phyloP scores from a whole-genome alignment of 2,113 vertebrate genomes.

The Daphoenositta chrysoptera region DNA sequence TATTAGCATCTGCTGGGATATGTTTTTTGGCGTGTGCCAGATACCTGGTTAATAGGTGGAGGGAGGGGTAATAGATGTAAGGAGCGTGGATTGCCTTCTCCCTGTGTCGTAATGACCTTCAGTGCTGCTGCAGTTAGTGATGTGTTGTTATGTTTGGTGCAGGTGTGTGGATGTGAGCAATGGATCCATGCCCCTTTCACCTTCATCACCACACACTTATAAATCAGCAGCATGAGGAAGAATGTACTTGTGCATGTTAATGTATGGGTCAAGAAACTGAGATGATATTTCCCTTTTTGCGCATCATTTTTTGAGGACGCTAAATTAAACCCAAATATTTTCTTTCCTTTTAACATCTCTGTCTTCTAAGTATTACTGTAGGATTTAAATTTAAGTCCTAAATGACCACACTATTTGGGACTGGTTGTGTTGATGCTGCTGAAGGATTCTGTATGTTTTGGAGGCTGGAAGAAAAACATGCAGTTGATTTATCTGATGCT shows the following conservation, averaged over 20 bases:
- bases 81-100: background rate
- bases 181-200: background rate
- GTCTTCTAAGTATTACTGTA: background rate
- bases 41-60: background rate
- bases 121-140: accelerated
- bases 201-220: background rate
- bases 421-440: background rate
- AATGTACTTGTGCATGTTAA: background rate
- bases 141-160: background rate
- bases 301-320: background rate
- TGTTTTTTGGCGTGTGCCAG: background rate
- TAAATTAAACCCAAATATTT: background rate
- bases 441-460: background rate
- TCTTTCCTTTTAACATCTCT: background rate
- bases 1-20: background rate
- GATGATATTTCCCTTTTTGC: background rate
- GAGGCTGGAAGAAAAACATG: background rate
- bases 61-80: background rate
- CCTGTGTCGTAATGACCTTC: background rate
- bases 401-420: background rate
- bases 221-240: background rate
- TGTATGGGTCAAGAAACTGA: background rate
- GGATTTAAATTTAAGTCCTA: background rate
- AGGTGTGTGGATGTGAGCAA: background rate
- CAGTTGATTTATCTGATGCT: background rate